Evolutionary conservation across 35 echinoderm and acorn worm species (phyloP).

Genomic region (Apostichopus parvimensis): DNA sequence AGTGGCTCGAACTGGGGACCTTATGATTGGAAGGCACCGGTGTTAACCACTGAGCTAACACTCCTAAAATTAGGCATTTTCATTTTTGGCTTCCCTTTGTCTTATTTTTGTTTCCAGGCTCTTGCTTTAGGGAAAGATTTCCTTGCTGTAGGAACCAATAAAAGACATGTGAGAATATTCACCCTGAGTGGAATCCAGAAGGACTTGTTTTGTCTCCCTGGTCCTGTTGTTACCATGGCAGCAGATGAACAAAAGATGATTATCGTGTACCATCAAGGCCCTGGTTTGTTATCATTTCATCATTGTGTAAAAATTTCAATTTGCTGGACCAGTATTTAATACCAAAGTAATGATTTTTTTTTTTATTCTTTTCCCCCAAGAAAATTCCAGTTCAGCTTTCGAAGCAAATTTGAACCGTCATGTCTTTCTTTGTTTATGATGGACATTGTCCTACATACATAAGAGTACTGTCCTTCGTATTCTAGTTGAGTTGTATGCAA

Average conservation of each 20-base stretch:
- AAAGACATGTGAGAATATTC: constrained; percentile 78
- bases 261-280: constrained; percentile 78
- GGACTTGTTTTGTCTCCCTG: constrained; percentile 77
- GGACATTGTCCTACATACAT: too few species aligned
- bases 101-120: constrained; percentile 26
- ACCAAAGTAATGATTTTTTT: not conserved
- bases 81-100: not conserved
- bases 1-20: too few species aligned
- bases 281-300: constrained; percentile 56
- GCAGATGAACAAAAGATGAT: constrained; percentile 85
- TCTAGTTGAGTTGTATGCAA: too few species aligned
- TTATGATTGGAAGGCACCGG: too few species aligned
- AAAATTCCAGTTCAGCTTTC: too few species aligned
- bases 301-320: not conserved
- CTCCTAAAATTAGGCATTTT: too few species aligned
- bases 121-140: constrained; percentile 77
- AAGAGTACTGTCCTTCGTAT: too few species aligned
- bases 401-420: too few species aligned
- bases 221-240: constrained; percentile 86
- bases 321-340: not conserved
- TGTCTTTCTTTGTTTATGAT: too few species aligned
- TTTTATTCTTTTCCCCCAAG: too few species aligned
- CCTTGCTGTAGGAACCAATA: constrained; percentile 88
- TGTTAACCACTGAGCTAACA: too few species aligned
- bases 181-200: constrained; percentile 83